phyloP scores from a whole-genome alignment of 1,140 invertebrate species.

The Halictus rubicundus region DNA sequence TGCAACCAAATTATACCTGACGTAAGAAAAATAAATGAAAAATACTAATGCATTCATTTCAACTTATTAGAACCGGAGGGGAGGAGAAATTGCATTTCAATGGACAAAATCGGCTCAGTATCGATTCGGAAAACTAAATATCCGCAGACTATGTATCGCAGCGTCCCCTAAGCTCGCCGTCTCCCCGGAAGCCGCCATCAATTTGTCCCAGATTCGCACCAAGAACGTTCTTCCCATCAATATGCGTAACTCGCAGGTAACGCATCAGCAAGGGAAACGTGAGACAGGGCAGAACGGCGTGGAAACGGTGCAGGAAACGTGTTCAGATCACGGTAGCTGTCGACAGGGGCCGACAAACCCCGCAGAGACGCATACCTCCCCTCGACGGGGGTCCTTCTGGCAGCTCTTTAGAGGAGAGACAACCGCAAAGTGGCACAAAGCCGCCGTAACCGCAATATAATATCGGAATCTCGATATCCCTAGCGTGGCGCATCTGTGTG shows the following conservation, averaged over 20 bases:
- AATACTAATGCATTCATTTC: too few species aligned
- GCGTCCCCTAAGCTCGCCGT: too few species aligned
- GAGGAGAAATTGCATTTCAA: too few species aligned
- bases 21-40: too few species aligned
- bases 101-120: too few species aligned
- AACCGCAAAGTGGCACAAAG: conserved; percentile 29
- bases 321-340: conserved; percentile 46
- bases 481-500: conserved; percentile 47
- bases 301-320: background rate
- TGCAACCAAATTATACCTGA: too few species aligned
- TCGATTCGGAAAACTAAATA: too few species aligned
- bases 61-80: too few species aligned
- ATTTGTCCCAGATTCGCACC: too few species aligned
- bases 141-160: too few species aligned
- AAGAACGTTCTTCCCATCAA: too few species aligned
- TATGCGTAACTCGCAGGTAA: conserved; percentile 7
- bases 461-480: conserved; percentile 16
- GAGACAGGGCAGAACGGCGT: background rate
- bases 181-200: too few species aligned
- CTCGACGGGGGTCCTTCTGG: conserved; percentile 39
- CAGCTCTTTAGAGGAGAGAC: conserved; percentile 20
- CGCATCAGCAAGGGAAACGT: background rate
- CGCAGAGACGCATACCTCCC: conserved; percentile 14
- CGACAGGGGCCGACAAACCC: conserved; percentile 52
- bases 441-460: conserved; percentile 51